Evolutionary conservation across 1,140 invertebrate species (phyloP).

Genomic region (Anastatus disparis): DNA sequence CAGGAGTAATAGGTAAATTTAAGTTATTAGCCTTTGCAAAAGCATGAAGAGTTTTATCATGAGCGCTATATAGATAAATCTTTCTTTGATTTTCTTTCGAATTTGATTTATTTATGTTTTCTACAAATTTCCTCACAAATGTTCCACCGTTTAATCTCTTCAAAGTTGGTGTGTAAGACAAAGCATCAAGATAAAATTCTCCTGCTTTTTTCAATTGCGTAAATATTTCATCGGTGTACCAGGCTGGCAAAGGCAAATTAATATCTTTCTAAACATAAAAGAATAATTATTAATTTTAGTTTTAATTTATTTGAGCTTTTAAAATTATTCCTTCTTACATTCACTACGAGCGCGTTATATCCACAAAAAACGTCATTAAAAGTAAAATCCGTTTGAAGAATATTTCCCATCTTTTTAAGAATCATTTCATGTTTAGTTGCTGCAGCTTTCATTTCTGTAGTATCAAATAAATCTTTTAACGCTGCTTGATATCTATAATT

Average conservation of each 20-base stretch:
- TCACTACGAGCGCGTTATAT: neutral
- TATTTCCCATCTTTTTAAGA: neutral
- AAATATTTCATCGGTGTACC: constrained; percentile 3
- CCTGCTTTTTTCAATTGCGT: neutral
- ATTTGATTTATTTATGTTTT: neutral
- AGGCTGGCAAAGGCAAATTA: neutral
- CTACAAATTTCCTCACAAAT: neutral
- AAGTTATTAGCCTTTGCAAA: neutral
- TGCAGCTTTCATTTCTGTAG: neutral
- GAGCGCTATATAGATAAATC: constrained; percentile 15
- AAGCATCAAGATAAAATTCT: neutral
- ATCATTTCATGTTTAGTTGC: neutral
- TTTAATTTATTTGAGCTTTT: neutral
- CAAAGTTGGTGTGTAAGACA: neutral
- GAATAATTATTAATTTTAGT: neutral
- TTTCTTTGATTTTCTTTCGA: neutral
- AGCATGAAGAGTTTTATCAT: constrained; percentile 15
- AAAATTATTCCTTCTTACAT: neutral
- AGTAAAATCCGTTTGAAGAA: neutral
- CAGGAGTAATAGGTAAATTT: neutral
- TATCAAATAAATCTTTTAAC: neutral
- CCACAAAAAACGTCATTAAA: neutral
- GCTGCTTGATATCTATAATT: no score
- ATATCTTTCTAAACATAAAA: neutral
- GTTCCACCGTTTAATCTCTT: constrained; percentile 9